phyloP scores from a whole-genome alignment of 2,113 vertebrate species.

The Hippocampus comes region DNA sequence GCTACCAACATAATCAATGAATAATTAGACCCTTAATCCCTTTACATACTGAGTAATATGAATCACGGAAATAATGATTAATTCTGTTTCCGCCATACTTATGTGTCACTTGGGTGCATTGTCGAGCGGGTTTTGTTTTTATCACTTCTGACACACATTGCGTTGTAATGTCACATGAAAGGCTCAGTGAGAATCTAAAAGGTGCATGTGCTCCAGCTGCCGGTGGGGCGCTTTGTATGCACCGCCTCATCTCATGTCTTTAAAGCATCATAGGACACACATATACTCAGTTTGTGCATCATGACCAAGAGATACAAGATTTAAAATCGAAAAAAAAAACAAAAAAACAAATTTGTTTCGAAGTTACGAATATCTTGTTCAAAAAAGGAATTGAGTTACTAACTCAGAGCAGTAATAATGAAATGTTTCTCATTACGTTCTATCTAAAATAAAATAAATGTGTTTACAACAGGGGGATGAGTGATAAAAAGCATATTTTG shows the following conservation, averaged over 20 bases:
- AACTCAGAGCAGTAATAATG: too few relatives aligned
- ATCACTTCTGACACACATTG: neutral
- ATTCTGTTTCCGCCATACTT: constrained; percentile 22
- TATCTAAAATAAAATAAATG: too few relatives aligned
- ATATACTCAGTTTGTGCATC: neutral
- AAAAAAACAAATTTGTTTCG: too few relatives aligned
- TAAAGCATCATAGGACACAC: neutral
- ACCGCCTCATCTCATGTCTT: neutral
- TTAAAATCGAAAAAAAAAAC: neutral
- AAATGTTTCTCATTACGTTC: too few relatives aligned
- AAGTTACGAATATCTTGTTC: too few relatives aligned
- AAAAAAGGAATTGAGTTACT: too few relatives aligned
- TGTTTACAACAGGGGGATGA: too few relatives aligned
- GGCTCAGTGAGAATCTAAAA: constrained; percentile 14
- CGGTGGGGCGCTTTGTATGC: neutral
- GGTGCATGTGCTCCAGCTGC: neutral
- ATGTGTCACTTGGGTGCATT: constrained; percentile 14
- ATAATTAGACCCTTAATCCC: constrained; percentile 46
- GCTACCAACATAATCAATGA: constrained; percentile 32
- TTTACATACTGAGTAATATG: constrained; percentile 39
- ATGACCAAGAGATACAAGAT: neutral
- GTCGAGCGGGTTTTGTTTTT: constrained; percentile 10
- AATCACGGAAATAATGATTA: constrained; percentile 39
- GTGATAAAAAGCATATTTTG: too few relatives aligned
- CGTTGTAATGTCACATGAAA: constrained; percentile 6